A percentile compares a stretch with the other conserved stretches of the same genome.
These are phyloP conservation scores for Macropodus opercularis DNA, from an alignment of 2,797 vertebrate genomes.

Conservation along the genomic window DNA sequence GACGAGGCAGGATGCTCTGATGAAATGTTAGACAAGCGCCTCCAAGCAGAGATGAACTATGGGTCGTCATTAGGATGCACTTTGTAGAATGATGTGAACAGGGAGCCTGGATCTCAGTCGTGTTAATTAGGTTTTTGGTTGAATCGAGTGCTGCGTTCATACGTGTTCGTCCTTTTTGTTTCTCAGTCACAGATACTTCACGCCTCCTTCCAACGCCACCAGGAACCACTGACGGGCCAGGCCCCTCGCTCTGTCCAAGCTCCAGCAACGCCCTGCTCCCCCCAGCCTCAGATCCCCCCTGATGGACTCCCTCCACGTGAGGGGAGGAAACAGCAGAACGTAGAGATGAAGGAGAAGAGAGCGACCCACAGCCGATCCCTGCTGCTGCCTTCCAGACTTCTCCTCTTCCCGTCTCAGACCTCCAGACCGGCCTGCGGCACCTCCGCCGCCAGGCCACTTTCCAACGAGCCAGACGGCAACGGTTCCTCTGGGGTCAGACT, in stretches of 20 bases:
- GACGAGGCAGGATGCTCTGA: too few species aligned
- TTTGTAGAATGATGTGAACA: too few species aligned
- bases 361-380: constrained; percentile 21
- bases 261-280: background rate
- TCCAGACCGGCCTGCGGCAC: constrained; percentile 30
- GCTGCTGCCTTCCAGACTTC: constrained; percentile 56
- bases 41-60: too few species aligned
- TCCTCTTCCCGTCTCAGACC: constrained; percentile 50
- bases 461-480: constrained; percentile 15
- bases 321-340: background rate
- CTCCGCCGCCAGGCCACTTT: constrained; percentile 11
- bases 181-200: constrained; percentile 93
- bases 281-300: background rate
- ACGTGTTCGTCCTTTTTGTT: too few species aligned
- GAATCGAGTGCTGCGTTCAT: too few species aligned
- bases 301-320: background rate
- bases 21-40: too few species aligned
- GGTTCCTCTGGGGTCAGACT: constrained; percentile 6
- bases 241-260: background rate
- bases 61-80: too few species aligned
- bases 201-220: constrained; percentile 84
- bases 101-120: too few species aligned
- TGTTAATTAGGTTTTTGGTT: too few species aligned
- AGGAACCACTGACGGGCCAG: constrained; percentile 49
- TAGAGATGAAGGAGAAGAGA: constrained; percentile 12